These are phyloP conservation scores for Plebejus melissa DNA, from an alignment of 2,888 invertebrate genomes.

Conservation along the genomic window DNA sequence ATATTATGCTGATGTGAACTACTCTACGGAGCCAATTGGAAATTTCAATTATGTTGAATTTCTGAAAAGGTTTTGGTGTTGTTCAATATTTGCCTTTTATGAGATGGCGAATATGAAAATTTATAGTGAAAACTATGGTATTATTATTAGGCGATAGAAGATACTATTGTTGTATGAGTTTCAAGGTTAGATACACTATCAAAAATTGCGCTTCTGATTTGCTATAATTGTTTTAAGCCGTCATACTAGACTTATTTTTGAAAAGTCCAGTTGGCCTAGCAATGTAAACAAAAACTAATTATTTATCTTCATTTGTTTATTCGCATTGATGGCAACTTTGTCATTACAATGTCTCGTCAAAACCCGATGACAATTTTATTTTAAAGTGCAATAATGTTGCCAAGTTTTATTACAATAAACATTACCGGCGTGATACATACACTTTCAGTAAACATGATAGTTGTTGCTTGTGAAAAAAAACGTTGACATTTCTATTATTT, in stretches of 20 bases:
- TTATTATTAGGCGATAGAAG: too few species aligned
- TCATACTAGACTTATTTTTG: too few species aligned
- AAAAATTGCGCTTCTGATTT: too few species aligned
- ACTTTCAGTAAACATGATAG: not conserved
- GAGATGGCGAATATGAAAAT: not conserved
- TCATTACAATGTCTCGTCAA: constrained; percentile 6
- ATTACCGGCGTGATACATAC: constrained; percentile 5
- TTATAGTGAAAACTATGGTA: too few species aligned
- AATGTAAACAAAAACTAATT: not conserved
- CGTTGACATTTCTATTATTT: not conserved
- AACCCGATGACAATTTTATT: constrained; percentile 12
- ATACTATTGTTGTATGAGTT: too few species aligned
- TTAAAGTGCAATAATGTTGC: not conserved
- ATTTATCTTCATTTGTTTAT: constrained; percentile 1
- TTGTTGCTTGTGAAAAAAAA: not conserved
- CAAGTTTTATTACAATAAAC: constrained; percentile 4
- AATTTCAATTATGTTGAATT: not conserved
- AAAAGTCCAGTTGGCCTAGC: not conserved
- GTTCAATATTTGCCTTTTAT: not conserved
- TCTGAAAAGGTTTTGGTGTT: not conserved
- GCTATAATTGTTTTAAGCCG: too few species aligned
- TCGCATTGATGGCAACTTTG: not conserved
- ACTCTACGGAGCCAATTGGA: not conserved
- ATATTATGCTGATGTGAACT: not conserved
- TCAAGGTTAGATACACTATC: too few species aligned